Percentiles rank a stretch among this genome's conserved stretches.
Evolutionary conservation across 2,113 vertebrate genomes (phyloP).

Genomic region (Holacanthus passer): DNA sequence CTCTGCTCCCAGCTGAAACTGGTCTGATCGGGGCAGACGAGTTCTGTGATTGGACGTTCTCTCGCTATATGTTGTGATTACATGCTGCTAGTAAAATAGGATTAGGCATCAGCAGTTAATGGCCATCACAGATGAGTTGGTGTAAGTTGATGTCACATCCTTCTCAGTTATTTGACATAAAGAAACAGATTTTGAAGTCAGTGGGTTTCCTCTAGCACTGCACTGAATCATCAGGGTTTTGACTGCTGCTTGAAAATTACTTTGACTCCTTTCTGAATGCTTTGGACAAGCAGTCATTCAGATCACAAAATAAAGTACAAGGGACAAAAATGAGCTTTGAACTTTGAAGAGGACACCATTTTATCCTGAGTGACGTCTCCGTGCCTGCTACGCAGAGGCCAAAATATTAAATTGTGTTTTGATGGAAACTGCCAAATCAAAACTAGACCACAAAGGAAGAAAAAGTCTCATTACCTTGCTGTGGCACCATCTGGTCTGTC

Average conservation of each 20-base stretch:
- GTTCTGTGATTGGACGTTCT: slow-evolving; percentile 19
- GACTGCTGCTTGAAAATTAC: slow-evolving; percentile 29
- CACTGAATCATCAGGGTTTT: slow-evolving; percentile 31
- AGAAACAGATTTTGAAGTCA: slow-evolving; percentile 9
- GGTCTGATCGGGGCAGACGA: slow-evolving; percentile 27
- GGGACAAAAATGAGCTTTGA: slow-evolving; percentile 1
- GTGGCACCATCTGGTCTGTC: slow-evolving; percentile 9
- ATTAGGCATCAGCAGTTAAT: slow-evolving; percentile 51
- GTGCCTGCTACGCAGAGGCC: slow-evolving; percentile 1
- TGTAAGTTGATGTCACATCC: slow-evolving; percentile 17
- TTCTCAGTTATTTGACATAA: slow-evolving; percentile 17
- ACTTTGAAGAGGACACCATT: slow-evolving; percentile 2
- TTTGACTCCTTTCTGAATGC: slow-evolving; percentile 22
- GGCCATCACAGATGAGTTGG: slow-evolving; percentile 31
- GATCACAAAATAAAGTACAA: slow-evolving; percentile 13
- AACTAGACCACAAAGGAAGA: background rate
- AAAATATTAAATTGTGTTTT: slow-evolving; percentile 20
- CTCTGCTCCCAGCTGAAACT: slow-evolving; percentile 23
- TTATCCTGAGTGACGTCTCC: slow-evolving; percentile 10
- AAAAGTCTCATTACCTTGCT: background rate
- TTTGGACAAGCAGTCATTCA: slow-evolving; percentile 27
- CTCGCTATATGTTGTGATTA: slow-evolving; percentile 42
- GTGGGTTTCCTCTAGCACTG: background rate
- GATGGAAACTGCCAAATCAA: slow-evolving; percentile 6
- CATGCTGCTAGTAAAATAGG: slow-evolving; percentile 33